A percentile compares a stretch with the other conserved stretches of the same genome.
Evolutionary conservation across 2,888 invertebrate genomes (phyloP).

Genomic region (Chromoteleia sp.): DNA sequence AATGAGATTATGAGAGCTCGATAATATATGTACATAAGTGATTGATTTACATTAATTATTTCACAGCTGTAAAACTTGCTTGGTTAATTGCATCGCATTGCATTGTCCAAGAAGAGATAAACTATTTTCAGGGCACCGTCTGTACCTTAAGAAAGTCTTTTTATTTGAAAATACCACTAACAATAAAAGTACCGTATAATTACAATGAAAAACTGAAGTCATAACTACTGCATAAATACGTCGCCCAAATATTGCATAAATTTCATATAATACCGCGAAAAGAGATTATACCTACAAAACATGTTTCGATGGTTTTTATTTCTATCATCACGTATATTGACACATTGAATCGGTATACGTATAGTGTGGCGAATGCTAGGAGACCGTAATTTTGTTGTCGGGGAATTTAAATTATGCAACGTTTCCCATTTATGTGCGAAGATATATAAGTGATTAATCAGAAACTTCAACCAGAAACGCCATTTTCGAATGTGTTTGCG

Average conservation of each 20-base stretch:
- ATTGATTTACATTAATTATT: no score
- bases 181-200: background rate
- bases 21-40: no score
- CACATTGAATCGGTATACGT: conserved; percentile 9
- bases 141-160: background rate
- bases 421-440: conserved; percentile 35
- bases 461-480: conserved; percentile 18
- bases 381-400: conserved; percentile 31
- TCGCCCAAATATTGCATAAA: background rate
- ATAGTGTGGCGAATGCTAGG: conserved; percentile 6
- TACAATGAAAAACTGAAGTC: background rate
- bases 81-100: background rate
- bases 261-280: no score
- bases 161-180: background rate
- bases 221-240: background rate
- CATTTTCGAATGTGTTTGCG: conserved; percentile 42
- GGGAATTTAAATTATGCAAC: conserved; percentile 51
- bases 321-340: conserved; percentile 9
- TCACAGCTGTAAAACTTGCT: no score
- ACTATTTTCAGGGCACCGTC: background rate
- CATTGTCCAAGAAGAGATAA: background rate
- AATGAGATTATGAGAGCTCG: no score
- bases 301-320: background rate
- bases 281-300: background rate
- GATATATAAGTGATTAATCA: conserved; percentile 53